Base-by-base conservation (phyloP, 2,888 invertebrate species). In the Brassicogethes aeneus region DNA sequence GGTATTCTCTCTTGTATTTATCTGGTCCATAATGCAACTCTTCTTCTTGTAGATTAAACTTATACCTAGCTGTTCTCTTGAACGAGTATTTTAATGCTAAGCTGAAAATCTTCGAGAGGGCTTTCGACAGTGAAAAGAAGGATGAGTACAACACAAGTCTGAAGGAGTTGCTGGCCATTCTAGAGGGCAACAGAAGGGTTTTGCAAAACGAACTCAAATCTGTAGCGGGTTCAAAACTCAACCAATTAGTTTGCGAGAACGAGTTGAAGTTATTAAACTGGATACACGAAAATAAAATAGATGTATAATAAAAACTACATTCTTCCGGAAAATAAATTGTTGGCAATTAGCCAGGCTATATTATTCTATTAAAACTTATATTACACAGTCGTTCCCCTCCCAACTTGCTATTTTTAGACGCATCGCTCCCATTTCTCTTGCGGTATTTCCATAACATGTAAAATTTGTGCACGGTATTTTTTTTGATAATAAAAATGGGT, bases 401-500 rank as follows among this genome's bases (percentile, higher is more conserved):
- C n/a, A n/a, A n/a, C n/a, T n/a, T n/a, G n/a, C n/a, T n/a, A n/a
- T n/a, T n/a, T n/a, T n/a, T n/a, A n/a, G n/a, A n/a, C n/a, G n/a
- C n/a, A n/a, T n/a, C n/a, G n/a, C n/a, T n/a, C n/a, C n/a, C n/a
- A n/a, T n/a, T n/a, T n/a, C n/a, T n/a, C n/a, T n/a, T n/a, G n/a
- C n/a, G n/a, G n/a, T n/a, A n/a, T n/a, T n/a, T n/a, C n/a, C n/a
- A n/a, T n/a, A n/a, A n/a, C n/a, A n/a, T n/a, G n/a, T n/a, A n/a
- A n/a, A n/a, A n/a, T n/a, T n/a, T n/a, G n/a, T n/a, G n/a, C n/a
- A n/a, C n/a, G n/a, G n/a, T n/a, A n/a, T n/a, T n/a, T n/a, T n/a
- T n/a, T n/a, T n/a, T n/a, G n/a, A n/a, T 8, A 2, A 17, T 29
- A 17, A 45, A 47, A 45, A 59, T 58, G 59, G 44, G 48, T 39